phyloP scores from a whole-genome alignment of 2,113 vertebrate species.

The Piaya cayana region DNA sequence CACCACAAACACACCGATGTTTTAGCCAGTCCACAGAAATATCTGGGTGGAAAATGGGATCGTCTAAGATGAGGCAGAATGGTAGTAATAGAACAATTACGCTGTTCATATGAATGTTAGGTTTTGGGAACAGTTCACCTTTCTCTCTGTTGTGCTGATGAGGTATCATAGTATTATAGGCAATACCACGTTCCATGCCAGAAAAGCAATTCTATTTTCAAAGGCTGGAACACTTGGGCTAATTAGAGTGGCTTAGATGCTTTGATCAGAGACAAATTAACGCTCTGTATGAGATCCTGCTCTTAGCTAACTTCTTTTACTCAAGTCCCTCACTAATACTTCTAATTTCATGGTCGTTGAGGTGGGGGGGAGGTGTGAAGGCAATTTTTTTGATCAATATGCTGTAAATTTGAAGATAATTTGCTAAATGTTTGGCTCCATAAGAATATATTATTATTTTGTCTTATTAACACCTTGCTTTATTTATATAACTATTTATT shows the following conservation, averaged over 20 bases:
- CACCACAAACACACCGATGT: neutral
- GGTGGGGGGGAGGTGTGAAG: neutral
- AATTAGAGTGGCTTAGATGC: conserved; percentile 25
- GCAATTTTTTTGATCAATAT: neutral
- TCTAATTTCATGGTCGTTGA: neutral
- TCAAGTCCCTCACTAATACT: neutral
- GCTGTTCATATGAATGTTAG: neutral
- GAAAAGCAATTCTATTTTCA: conserved; percentile 16
- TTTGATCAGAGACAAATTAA: conserved; percentile 40
- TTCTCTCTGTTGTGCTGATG: neutral
- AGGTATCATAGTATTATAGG: neutral
- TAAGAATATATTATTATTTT: neutral
- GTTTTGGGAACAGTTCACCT: neutral
- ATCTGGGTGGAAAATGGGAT: neutral
- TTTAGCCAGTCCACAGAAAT: neutral
- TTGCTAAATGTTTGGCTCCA: neutral
- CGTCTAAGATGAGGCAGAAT: neutral
- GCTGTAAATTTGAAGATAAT: neutral
- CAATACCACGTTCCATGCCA: neutral
- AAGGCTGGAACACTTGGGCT: conserved; percentile 7
- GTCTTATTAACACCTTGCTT: neutral
- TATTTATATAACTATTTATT: neutral
- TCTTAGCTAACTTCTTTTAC: conserved; percentile 17
- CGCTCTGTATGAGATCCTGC: neutral
- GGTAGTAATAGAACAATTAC: neutral